phyloP scores from a whole-genome alignment of 2,797 vertebrate genomes.

The Trachops cirrhosus region DNA sequence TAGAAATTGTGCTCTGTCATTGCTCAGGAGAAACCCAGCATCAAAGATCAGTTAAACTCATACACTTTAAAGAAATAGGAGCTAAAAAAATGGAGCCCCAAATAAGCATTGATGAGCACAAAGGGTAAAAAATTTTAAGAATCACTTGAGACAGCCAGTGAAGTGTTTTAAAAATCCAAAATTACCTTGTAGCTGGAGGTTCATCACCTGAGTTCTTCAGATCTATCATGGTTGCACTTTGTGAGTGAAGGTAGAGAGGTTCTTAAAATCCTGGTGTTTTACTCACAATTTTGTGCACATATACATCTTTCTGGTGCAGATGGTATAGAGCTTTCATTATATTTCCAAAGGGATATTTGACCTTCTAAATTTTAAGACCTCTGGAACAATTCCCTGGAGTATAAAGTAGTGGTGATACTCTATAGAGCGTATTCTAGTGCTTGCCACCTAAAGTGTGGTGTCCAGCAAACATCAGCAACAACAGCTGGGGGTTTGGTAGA shows the following conservation, averaged over 20 bases:
- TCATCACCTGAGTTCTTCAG: not conserved
- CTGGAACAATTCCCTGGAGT: not conserved
- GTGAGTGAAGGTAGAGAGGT: not conserved
- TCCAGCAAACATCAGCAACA: not conserved
- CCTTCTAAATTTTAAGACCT: not conserved
- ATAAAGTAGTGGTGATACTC: not conserved
- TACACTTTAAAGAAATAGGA: conserved; percentile 6
- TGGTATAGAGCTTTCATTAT: not conserved
- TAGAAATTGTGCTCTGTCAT: not conserved
- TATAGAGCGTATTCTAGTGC: not conserved
- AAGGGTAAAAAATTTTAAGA: not conserved
- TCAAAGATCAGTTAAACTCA: not conserved
- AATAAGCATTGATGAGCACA: not conserved
- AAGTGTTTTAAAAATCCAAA: not conserved
- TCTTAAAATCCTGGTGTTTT: not conserved
- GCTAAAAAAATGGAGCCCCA: not conserved
- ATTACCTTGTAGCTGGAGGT: not conserved
- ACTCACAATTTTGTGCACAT: not conserved
- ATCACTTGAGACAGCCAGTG: not conserved
- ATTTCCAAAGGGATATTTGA: not conserved
- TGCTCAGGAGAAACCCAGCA: not conserved
- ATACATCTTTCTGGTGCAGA: not conserved
- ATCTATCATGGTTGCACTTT: not conserved
- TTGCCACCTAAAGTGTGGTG: not conserved
- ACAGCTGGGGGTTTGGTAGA: not conserved